Percentiles rank a stretch among this genome's conserved stretches.
phyloP scores from a whole-genome alignment of 2,797 vertebrate species.

The Sebastes oblongus region DNA sequence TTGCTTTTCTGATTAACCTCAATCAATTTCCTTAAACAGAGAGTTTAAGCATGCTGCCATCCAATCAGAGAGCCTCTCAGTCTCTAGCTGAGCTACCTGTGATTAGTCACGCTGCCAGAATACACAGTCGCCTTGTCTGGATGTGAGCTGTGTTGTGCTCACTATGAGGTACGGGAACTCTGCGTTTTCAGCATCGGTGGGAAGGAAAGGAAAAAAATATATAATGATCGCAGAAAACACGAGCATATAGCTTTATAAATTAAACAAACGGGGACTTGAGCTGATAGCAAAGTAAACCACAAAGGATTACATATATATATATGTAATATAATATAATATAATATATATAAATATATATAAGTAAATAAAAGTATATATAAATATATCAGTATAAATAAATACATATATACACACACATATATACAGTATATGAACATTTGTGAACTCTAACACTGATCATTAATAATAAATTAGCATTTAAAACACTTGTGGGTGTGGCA shows the following conservation, averaged over 20 bases:
- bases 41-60: constrained; percentile 5
- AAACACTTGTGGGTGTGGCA: background rate
- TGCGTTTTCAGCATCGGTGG: background rate
- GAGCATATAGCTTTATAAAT: background rate
- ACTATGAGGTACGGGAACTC: background rate
- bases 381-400: too few species aligned
- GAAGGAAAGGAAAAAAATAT: background rate
- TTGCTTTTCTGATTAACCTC: constrained; percentile 15
- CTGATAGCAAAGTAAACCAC: too few species aligned
- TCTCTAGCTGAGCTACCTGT: constrained; percentile 45
- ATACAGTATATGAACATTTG: too few species aligned
- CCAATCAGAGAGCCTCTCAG: constrained; percentile 37
- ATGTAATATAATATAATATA: too few species aligned
- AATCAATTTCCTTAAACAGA: constrained; percentile 16
- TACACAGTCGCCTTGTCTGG: constrained; percentile 17
- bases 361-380: too few species aligned
- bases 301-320: too few species aligned
- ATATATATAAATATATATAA: background rate
- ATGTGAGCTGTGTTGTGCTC: constrained; percentile 3
- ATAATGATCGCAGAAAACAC: background rate
- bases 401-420: too few species aligned
- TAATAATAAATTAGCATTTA: background rate
- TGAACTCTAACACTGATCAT: background rate
- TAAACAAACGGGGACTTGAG: too few species aligned
- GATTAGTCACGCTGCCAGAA: constrained; percentile 22